These are phyloP conservation scores for Orthonevra nobilis DNA, from an alignment of 2,888 invertebrate genomes.

Conservation along the genomic window DNA sequence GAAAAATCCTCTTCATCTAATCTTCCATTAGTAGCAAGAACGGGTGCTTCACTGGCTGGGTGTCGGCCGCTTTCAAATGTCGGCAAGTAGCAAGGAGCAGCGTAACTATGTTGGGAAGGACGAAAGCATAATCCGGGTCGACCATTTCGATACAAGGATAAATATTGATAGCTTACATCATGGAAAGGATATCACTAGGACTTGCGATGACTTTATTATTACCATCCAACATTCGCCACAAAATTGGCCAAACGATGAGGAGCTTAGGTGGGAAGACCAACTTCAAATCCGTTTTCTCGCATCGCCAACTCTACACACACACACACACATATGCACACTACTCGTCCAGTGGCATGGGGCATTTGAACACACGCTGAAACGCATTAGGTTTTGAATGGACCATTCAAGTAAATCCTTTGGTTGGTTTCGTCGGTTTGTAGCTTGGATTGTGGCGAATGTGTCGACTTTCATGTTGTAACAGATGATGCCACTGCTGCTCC, in stretches of 20 bases:
- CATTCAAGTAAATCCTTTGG: constrained; percentile 67
- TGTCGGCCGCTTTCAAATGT: constrained; percentile 31
- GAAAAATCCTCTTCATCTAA: constrained; percentile 66
- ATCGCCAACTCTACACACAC: constrained; percentile 28
- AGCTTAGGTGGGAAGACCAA: constrained; percentile 36
- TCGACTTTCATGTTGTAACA: constrained; percentile 53
- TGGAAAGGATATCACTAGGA: constrained; percentile 64
- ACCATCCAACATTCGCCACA: constrained; percentile 68
- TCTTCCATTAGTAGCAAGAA: constrained; percentile 61
- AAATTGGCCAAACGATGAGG: constrained; percentile 59
- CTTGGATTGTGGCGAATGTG: constrained; percentile 55
- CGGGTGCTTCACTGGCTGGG: constrained; percentile 23
- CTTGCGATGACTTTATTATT: constrained; percentile 70
- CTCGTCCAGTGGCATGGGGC: too few relatives aligned
- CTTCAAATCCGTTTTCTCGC: constrained; percentile 61
- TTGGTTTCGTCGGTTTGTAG: constrained; percentile 48
- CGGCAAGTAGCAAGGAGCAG: constrained; percentile 6
- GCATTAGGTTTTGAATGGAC: constrained; percentile 67
- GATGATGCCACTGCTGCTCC: constrained; percentile 6
- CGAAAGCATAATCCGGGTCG: constrained; percentile 51
- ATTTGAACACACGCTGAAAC: constrained; percentile 38
- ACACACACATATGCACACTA: constrained; percentile 64
- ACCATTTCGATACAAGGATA: constrained; percentile 67
- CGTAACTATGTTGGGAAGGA: too few relatives aligned
- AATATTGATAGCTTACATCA: constrained; percentile 70